Percentiles rank a stretch among this genome's conserved stretches.
These are phyloP conservation scores for Sinodicranocentrus sp. DNA, from an alignment of 2,888 invertebrate genomes.

Conservation along the genomic window DNA sequence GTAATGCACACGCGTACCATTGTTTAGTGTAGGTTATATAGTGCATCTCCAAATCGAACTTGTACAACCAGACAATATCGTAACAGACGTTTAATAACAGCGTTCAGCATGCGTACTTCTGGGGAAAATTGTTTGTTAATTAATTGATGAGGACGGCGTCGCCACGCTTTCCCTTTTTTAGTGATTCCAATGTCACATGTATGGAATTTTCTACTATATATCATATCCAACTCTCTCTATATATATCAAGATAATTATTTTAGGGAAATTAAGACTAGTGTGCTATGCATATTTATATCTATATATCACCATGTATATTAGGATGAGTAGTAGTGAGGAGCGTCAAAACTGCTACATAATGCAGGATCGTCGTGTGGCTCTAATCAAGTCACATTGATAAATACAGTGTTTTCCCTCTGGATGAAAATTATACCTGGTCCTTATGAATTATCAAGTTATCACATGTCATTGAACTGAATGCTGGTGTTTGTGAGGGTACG, in stretches of 20 bases:
- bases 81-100: background rate
- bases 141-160: slow-evolving; percentile 40
- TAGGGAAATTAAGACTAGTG: background rate
- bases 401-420: background rate
- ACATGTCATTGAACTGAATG: slow-evolving; percentile 8
- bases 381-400: background rate
- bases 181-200: no score
- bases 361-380: background rate
- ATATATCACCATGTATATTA: no score
- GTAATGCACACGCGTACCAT: no score
- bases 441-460: background rate
- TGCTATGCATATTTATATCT: background rate
- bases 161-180: background rate
- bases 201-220: background rate
- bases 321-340: background rate
- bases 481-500: background rate
- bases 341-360: background rate
- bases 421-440: background rate
- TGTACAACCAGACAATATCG: slow-evolving; percentile 17
- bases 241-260: background rate
- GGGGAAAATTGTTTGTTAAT: slow-evolving; percentile 8
- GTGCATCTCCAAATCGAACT: background rate
- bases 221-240: background rate
- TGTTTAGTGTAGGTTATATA: no score
- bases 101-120: background rate